Evolutionary conservation across 2,888 invertebrate genomes (phyloP).

Genomic region (Thymelicus sylvestris): DNA sequence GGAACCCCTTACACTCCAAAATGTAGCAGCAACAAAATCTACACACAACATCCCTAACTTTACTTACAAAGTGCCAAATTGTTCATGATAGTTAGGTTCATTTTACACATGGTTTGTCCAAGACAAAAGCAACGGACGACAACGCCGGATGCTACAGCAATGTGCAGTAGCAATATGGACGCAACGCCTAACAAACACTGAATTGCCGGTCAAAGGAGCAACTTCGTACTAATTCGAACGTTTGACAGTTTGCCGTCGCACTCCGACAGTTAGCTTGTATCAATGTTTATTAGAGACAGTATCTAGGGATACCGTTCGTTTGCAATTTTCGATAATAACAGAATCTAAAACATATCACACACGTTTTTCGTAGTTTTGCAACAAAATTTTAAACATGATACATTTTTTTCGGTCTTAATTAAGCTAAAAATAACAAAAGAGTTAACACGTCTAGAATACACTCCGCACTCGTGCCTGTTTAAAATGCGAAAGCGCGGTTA

Average conservation of each 20-base stretch:
- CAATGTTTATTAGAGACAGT: constrained; percentile 66
- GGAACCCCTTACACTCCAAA: neutral
- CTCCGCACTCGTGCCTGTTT: constrained; percentile 52
- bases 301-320: constrained; percentile 40
- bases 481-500: constrained; percentile 69
- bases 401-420: neutral
- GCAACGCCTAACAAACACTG: constrained; percentile 56
- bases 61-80: neutral
- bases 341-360: neutral
- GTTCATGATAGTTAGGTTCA: neutral
- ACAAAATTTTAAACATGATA: neutral
- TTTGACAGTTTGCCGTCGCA: constrained; percentile 57
- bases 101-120: constrained; percentile 13
- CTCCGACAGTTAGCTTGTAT: constrained; percentile 55
- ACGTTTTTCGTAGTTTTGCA: neutral
- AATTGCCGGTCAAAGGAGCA: constrained; percentile 62
- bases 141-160: constrained; percentile 18
- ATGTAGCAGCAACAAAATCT: neutral
- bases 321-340: constrained; percentile 35
- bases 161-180: constrained; percentile 41
- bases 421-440: constrained; percentile 15
- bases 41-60: neutral
- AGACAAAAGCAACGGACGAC: constrained; percentile 12
- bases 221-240: constrained; percentile 69
- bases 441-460: constrained; percentile 15